Base-by-base conservation (phyloP, 2,888 invertebrate species). In the Dryobota labecula region DNA sequence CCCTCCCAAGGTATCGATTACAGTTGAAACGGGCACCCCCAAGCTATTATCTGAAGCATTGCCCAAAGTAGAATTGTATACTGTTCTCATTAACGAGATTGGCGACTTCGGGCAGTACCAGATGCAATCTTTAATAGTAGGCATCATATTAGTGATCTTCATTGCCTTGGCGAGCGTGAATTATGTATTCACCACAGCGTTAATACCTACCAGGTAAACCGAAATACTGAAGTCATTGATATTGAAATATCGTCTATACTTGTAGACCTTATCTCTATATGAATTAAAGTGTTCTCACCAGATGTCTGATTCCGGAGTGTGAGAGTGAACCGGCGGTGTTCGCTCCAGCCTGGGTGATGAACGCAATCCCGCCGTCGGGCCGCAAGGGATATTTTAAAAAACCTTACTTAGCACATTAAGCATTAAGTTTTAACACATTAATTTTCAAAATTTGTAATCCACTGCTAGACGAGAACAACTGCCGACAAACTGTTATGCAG, bases 61-160 rank as follows among this genome's bases (percentile, higher is more conserved):
- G 27, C 6, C 51, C 6, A 8, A 38, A 33, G 13, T 75, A 15
- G 76, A 68, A 2, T 24, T 80, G 9, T 80, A 93, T 67, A 85
- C 85, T n/a, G 87, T 93, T 18, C 74, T 94, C 60, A 84, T 89
- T 15, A 85, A 89, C 15, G 94, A 93, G 72, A 80, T 93, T 13
- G 94, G 93, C 0, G 89, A 93, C 81, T 89, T 93, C 56, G 94
- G 94, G 0, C 71, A 78, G 56, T 93, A 89, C 76, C 94, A 94
- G 79, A 36, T 88, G 30, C 82, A 83, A 24, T 87, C 86, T 0
- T 63, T 92, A 33, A 71, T 78, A 5, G 61, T 93, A 20, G 81
- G 86, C 0, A 69, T 82, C 0, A 33, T 91, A 0, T 79, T 91
- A n/a, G 90, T 89, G 0, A 84, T 93, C 4, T 91, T 93, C 64